Conservation (phyloP, 2,797 vertebrate species). For the Gadopsis bispinosus region DNA sequence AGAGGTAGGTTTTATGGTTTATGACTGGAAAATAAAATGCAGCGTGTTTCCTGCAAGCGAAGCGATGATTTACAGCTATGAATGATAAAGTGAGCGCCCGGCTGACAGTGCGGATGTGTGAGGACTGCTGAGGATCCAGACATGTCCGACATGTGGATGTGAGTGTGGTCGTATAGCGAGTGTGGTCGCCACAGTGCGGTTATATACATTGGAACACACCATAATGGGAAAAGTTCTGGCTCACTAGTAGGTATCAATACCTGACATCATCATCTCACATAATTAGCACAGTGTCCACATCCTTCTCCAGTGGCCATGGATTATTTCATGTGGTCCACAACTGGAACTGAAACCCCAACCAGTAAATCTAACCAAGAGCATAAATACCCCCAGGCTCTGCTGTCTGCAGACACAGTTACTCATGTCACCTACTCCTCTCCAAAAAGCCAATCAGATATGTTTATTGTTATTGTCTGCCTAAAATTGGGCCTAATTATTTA, state of each 20-base stretch:
- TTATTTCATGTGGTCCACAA: slow-evolving; percentile 80
- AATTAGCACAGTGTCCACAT: slow-evolving; percentile 84
- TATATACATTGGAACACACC: slow-evolving; percentile 68
- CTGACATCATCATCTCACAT: slow-evolving; percentile 85
- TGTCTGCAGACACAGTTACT: slow-evolving; percentile 68
- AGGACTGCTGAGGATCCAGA: slow-evolving; percentile 75
- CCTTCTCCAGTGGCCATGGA: slow-evolving; percentile 77
- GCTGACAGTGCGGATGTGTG: slow-evolving; percentile 78
- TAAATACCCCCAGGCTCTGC: slow-evolving; percentile 63
- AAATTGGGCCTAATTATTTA: slow-evolving; percentile 66
- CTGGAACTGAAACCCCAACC: slow-evolving; percentile 71
- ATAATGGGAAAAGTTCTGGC: slow-evolving; percentile 56
- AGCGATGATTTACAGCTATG: slow-evolving; percentile 82
- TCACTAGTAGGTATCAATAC: slow-evolving; percentile 75
- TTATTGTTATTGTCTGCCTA: slow-evolving; percentile 72
- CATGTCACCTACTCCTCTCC: slow-evolving; percentile 57
- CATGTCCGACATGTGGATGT: slow-evolving; percentile 76
- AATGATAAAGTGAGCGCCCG: slow-evolving; percentile 83
- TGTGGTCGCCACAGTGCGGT: slow-evolving; percentile 69
- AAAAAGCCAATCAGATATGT: slow-evolving; percentile 70
- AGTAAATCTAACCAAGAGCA: slow-evolving; percentile 65
- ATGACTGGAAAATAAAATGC: slow-evolving; percentile 87
- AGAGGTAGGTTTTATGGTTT: slow-evolving; percentile 85
- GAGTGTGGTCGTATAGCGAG: slow-evolving; percentile 66
- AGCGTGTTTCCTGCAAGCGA: slow-evolving; percentile 80